Base-by-base conservation (phyloP, 23 tunicate species). In the Corella eumyota region DNA sequence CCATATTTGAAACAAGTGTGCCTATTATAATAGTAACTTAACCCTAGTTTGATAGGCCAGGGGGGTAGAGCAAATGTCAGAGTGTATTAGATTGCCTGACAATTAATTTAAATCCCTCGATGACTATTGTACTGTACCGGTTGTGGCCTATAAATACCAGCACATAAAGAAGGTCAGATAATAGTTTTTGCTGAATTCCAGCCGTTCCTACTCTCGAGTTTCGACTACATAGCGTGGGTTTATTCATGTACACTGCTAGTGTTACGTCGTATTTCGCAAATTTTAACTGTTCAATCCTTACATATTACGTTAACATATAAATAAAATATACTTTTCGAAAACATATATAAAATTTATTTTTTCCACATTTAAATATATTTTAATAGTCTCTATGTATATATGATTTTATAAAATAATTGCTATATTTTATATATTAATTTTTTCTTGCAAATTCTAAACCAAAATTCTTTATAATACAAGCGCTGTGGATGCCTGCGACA, bases 41-140 rank as follows among this genome's bases (percentile, higher is more conserved):
- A 54, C 60, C 60, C 60, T 4, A 23, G 60, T 34, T 54, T 54
- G 60, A 54, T 54, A 54, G 60, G 34, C 29, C 31, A 24, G 60
- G 60, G 27, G 60, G 60, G 60, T 32, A 26, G 34, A 33, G 29
- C 60, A 33, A 54, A 4, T 54, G 34, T 26, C n/a, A 32, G 60
- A 54, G 27, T 54, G 60, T 54, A 25, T 54, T 54, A 54, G 34
- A 19, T n/a, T 23, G 20, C 30, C n/a, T n/a, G 19, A 54, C 60
- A 54, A 54, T 54, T 34, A 33, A 54, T 54, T 54, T 54, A 54
- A 54, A 54, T 54, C 60, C 29, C 60, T 54, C 60, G 60, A 54
- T 26, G 27, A 54, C 60, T 26, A 54, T 54, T 54, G 60, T 25
- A 23, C 27, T 34, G 34, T 34, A 11, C 60, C 60, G 60, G 30